These are phyloP conservation scores for Bothrops jararaca DNA, from an alignment of 2,113 vertebrate genomes.

Conservation along the genomic window DNA sequence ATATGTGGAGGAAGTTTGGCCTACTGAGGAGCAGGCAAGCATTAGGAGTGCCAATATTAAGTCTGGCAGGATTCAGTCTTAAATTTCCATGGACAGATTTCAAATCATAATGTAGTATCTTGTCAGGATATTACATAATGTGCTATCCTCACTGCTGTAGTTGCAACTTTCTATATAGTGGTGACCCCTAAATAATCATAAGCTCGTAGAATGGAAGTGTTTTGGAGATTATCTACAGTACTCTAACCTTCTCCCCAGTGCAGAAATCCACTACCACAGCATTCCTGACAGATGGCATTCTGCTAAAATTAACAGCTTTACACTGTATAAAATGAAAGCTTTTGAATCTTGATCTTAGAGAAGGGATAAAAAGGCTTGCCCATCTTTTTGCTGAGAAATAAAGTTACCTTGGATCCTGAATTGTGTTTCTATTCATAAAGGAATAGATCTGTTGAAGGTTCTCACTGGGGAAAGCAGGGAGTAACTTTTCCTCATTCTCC, in stretches of 20 bases:
- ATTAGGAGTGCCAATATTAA: conserved; percentile 34
- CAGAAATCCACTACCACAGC: neutral
- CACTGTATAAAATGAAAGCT: neutral
- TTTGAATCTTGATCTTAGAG: neutral
- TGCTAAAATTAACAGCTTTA: neutral
- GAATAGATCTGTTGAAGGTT: neutral
- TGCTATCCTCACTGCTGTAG: conserved; percentile 21
- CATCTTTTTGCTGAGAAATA: neutral
- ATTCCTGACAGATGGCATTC: neutral
- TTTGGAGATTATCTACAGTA: neutral
- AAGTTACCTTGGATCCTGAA: neutral
- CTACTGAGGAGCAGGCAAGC: conserved; percentile 26
- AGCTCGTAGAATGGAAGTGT: neutral
- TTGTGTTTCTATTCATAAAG: neutral
- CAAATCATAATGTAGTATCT: conserved; percentile 25
- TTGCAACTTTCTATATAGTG: conserved; percentile 16
- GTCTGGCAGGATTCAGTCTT: conserved; percentile 33
- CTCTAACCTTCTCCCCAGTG: neutral
- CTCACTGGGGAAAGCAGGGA: neutral
- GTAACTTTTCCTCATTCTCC: neutral
- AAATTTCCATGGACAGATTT: conserved; percentile 31
- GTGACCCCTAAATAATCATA: conserved; percentile 15
- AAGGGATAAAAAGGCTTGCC: neutral
- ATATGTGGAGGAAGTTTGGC: conserved; percentile 50
- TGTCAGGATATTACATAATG: conserved; percentile 9